Conservation (phyloP, 2,888 invertebrate genomes). For the Yponomeuta plumbellus region DNA sequence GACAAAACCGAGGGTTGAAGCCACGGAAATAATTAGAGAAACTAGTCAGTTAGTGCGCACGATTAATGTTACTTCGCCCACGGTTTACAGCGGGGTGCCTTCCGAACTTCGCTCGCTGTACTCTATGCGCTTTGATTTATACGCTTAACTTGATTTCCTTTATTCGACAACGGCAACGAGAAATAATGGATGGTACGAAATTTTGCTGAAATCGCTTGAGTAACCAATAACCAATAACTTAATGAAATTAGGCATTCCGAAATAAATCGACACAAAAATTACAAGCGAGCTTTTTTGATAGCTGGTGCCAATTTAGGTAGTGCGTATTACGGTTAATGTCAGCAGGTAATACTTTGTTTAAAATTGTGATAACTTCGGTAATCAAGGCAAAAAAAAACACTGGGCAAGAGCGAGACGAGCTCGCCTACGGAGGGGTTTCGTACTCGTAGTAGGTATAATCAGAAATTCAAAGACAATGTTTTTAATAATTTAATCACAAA, state of each 20-base stretch:
- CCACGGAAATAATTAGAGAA: constrained; percentile 62
- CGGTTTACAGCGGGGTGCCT: constrained; percentile 40
- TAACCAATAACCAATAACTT: not conserved
- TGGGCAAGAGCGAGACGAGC: too few relatives aligned
- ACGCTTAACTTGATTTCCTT: constrained; percentile 32
- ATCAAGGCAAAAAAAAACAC: too few relatives aligned
- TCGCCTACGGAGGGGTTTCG: too few relatives aligned
- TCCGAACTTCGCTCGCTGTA: constrained; percentile 41
- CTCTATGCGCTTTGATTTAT: constrained; percentile 34
- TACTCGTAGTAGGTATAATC: too few relatives aligned
- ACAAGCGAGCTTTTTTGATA: too few relatives aligned
- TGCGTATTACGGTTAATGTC: too few relatives aligned
- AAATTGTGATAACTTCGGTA: too few relatives aligned
- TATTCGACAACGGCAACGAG: constrained; percentile 20
- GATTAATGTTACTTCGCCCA: constrained; percentile 59
- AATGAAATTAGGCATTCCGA: not conserved
- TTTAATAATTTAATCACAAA: too few relatives aligned
- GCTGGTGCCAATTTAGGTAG: too few relatives aligned
- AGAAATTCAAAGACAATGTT: too few relatives aligned
- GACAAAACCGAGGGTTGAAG: constrained; percentile 53
- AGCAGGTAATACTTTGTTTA: too few relatives aligned
- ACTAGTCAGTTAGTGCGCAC: constrained; percentile 54
- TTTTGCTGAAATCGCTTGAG: not conserved
- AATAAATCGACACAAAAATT: not conserved
- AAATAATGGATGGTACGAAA: constrained; percentile 19